Base-by-base conservation (phyloP, 1,140 invertebrate species). In the Alviniconcha marisindica region DNA sequence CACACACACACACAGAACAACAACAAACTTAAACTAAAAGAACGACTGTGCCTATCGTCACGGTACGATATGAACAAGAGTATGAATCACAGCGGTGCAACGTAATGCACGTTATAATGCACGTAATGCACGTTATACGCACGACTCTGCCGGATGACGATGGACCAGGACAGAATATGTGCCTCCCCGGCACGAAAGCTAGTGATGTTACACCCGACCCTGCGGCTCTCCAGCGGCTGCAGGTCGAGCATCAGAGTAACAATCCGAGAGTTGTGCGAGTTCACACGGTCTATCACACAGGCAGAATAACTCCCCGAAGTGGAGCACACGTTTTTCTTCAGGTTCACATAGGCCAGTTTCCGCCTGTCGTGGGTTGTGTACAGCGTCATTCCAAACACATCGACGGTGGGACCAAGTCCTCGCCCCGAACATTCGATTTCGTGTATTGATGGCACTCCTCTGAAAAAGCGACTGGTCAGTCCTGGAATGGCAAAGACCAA, bases 271-370 rank as follows among this genome's bases (percentile, higher is more conserved):
- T 48, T 80, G 36, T n/a, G 36, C 3, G 56, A 66, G 33, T 80
- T 60, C 15, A 18, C 21, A 18, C 31, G 56, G 24, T 66, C 40
- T 7, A 80, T 42, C n/a, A 14, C 0, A 44, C 78, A 80, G 10
- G 60, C 54, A 12, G 56, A 80, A 28, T 69, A 80, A 42, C 54
- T 66, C 56, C 14, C 56, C 21, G 78, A 80, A 2, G 78, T 80
- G 38, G 56, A 66, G 40, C 78, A 80, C 36, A 42, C 40, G 36
- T 69, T 69, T 33, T 44, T 66, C 56, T 80, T 80, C 38, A 80
- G 40, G 40, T 80, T 80, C 1, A 80, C n/a, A 40, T 42, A 69
- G 40, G 78, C 78, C 18, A 80, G 56, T 12, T 60, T 44, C 18
- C 33, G 54, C 28, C n/a, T 80, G 78, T 42, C 40, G 12, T 40